A percentile compares a stretch with the other conserved stretches of the same genome.
Conservation (phyloP, 2,113 vertebrate genomes). For the Perognathus longimembris region DNA sequence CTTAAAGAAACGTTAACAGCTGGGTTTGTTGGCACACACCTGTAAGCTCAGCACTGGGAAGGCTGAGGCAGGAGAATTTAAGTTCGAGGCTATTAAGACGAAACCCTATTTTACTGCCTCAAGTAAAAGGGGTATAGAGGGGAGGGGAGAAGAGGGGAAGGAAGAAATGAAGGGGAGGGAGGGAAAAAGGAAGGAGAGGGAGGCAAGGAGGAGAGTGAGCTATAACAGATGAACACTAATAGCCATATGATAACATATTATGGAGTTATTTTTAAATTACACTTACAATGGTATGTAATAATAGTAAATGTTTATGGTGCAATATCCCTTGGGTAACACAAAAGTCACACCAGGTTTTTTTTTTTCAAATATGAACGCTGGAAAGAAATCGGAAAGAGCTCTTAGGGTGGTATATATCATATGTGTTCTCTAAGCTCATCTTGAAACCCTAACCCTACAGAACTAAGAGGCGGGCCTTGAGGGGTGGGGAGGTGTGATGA, state of each 20-base stretch:
- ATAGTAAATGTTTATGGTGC: background rate
- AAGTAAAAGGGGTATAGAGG: background rate
- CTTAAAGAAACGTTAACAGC: background rate
- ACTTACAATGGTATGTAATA: background rate
- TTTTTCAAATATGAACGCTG: background rate
- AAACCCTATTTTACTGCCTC: background rate
- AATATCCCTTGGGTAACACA: conserved; percentile 17
- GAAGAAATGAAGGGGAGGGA: background rate
- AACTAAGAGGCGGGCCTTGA: background rate
- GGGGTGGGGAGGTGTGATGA: background rate
- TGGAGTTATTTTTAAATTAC: conserved; percentile 17
- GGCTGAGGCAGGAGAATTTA: background rate
- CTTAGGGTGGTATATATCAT: background rate
- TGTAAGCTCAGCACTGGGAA: background rate
- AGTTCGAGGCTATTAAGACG: background rate
- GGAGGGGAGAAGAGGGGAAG: background rate
- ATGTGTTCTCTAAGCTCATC: background rate
- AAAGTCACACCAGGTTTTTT: background rate
- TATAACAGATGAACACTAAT: background rate
- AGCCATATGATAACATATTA: background rate
- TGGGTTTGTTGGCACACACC: background rate
- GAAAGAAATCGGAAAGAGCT: background rate
- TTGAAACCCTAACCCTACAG: background rate
- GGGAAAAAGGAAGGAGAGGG: background rate
- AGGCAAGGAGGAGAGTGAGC: background rate